phyloP scores from a whole-genome alignment of 2,797 vertebrate species.

The Urophycis tenuis region DNA sequence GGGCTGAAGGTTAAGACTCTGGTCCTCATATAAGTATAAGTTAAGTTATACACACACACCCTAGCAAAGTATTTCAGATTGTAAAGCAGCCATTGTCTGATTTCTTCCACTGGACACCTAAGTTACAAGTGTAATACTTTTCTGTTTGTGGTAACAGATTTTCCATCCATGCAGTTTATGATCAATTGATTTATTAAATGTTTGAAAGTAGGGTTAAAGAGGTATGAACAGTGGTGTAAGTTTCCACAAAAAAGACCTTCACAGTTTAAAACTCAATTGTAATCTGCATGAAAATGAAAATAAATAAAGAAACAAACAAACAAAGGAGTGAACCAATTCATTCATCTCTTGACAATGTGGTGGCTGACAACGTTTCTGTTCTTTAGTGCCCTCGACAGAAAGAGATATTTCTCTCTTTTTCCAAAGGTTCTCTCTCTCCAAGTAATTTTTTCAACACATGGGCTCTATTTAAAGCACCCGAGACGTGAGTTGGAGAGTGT shows the following conservation, averaged over 20 bases:
- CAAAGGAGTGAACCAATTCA: constrained; percentile 49
- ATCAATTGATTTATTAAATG: constrained; percentile 75
- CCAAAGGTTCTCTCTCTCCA: constrained; percentile 61
- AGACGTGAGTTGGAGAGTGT: not conserved
- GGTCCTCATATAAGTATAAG: constrained; percentile 37
- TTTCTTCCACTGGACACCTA: constrained; percentile 13
- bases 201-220: constrained; percentile 68
- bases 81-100: constrained; percentile 4
- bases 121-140: constrained; percentile 19
- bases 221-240: constrained; percentile 47
- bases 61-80: not conserved
- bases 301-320: constrained; percentile 27
- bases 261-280: constrained; percentile 51
- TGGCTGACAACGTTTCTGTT: constrained; percentile 36
- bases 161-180: constrained; percentile 52
- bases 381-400: constrained; percentile 32
- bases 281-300: constrained; percentile 43
- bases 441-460: constrained; percentile 31
- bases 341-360: constrained; percentile 57
- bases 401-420: constrained; percentile 73
- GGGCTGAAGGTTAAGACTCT: constrained; percentile 25
- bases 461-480: not conserved
- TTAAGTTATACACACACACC: constrained; percentile 17
- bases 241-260: constrained; percentile 50
- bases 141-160: constrained; percentile 46